Evolutionary conservation across 2,113 vertebrate species (phyloP), one percentile per base, ranked within the genome.

Genomic region (Gila orcuttii): DNA sequence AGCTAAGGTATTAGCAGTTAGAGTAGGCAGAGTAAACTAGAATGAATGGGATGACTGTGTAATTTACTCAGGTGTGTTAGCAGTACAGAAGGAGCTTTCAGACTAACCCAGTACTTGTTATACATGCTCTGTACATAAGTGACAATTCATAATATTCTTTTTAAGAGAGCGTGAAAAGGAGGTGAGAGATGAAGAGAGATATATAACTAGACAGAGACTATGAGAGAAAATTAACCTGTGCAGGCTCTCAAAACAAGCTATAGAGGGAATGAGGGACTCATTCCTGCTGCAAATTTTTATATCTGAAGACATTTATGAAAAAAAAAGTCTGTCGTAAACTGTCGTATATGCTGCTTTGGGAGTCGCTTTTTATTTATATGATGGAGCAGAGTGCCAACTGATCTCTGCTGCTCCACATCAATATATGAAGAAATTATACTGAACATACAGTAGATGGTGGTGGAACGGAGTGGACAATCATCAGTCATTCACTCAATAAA

Each of bases 301-400:
- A 85, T 85, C 25, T 52, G 42, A 85, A 84, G 82, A 84, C 55
- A 80, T 64, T 28, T 66, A 31, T 81, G 74, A 42, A 69, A 64
- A 85, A 85, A 74, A 66, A 21, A 79, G 82, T 8, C 83, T 85
- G 82, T 59, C 50, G 84, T 86, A 77, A 57, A 76, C 73, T 82
- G 83, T 88, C 89, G 90, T 90, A 93, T 90, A 92, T 94, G 93
- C 93, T 95, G 94, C 92, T 95, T 93, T 85, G 93, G 82, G 89
- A 90, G 90, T 85, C 89, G 91, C 84, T 45, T 84, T 85, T 82
- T 87, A 45, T 76, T 79, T 28, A 84, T 89, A 84, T 82, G 69
- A 83, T 55, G 79, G 89, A 86, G 86, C 90, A 88, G 91, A 91
- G 88, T 73, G 42, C 82, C 86, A 52, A 81, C 78, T 84, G 87